Percentiles rank a stretch among this genome's conserved stretches.
phyloP scores from a whole-genome alignment of 2,888 invertebrate genomes.

The Tromatobia lineatoria region DNA sequence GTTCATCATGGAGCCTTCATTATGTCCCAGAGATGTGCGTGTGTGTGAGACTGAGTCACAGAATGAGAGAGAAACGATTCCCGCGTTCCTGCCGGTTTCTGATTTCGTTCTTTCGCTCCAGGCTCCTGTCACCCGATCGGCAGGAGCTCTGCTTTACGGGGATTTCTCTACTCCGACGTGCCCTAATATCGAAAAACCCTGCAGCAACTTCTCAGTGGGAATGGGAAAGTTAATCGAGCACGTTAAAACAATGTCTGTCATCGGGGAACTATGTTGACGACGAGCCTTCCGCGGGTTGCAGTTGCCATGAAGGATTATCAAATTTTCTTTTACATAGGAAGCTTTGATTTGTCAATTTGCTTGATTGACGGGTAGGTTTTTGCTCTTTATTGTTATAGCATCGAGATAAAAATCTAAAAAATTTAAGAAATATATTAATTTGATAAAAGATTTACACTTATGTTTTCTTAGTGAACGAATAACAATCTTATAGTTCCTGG shows the following conservation, averaged over 20 bases:
- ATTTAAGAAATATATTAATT: no score
- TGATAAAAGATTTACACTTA: no score
- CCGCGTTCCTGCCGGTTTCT: slow-evolving; percentile 54
- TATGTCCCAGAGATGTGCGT: background rate
- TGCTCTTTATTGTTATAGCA: background rate
- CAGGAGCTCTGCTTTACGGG: slow-evolving; percentile 73
- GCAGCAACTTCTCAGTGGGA: slow-evolving; percentile 10
- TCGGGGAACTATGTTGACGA: background rate
- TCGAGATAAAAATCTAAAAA: background rate
- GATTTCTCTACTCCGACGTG: slow-evolving; percentile 26
- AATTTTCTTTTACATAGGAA: background rate
- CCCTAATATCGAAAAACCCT: slow-evolving; percentile 47
- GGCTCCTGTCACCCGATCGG: slow-evolving; percentile 81
- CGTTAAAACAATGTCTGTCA: slow-evolving; percentile 41
- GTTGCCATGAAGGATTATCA: background rate
- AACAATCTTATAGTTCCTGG: no score
- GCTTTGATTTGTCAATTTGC: background rate
- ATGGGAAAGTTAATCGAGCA: slow-evolving; percentile 23
- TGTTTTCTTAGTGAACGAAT: no score
- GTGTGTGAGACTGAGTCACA: slow-evolving; percentile 29
- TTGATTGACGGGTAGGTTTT: background rate
- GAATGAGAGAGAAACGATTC: slow-evolving; percentile 12
- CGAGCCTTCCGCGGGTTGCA: background rate
- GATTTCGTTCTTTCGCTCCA: slow-evolving; percentile 66
- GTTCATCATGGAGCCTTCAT: slow-evolving; percentile 44